Percentiles rank a stretch among this genome's conserved stretches.
phyloP scores from a whole-genome alignment of 2,888 invertebrate genomes.

The Cybosia mesomella region DNA sequence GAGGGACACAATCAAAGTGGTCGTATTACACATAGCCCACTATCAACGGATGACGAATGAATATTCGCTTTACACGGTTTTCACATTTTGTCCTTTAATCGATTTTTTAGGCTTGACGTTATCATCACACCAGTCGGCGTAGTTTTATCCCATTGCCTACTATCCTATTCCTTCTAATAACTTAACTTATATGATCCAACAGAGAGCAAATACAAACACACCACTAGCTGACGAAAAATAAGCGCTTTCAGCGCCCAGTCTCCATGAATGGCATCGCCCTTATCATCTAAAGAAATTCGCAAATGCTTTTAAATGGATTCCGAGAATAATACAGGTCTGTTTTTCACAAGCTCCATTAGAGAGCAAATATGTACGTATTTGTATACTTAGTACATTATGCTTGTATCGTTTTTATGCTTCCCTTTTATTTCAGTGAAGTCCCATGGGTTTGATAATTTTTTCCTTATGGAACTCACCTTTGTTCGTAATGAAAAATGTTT shows the following conservation, averaged over 20 bases:
- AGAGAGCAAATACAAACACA: background rate
- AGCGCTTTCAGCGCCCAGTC: background rate
- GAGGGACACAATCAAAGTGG: too few species aligned
- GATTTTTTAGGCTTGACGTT: too few species aligned
- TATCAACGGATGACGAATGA: too few species aligned
- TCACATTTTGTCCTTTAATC: too few species aligned
- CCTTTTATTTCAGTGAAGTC: slow-evolving; percentile 50
- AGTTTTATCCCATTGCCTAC: too few species aligned
- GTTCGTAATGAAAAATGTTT: slow-evolving; percentile 39
- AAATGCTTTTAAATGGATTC: slow-evolving; percentile 27
- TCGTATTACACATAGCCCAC: too few species aligned
- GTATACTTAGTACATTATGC: slow-evolving; percentile 27
- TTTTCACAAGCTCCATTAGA: slow-evolving; percentile 9
- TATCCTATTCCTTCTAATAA: background rate
- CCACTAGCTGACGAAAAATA: background rate
- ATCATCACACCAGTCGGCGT: too few species aligned
- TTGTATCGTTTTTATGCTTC: slow-evolving; percentile 35
- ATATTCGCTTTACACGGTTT: too few species aligned
- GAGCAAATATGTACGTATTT: slow-evolving; percentile 8
- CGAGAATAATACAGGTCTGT: slow-evolving; percentile 5
- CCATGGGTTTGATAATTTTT: slow-evolving; percentile 45
- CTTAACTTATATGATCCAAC: background rate
- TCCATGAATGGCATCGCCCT: background rate
- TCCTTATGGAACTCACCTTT: slow-evolving; percentile 43
- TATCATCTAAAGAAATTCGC: slow-evolving; percentile 18